phyloP scores from a whole-genome alignment of 2,888 invertebrate genomes.

The Clanis bilineata region DNA sequence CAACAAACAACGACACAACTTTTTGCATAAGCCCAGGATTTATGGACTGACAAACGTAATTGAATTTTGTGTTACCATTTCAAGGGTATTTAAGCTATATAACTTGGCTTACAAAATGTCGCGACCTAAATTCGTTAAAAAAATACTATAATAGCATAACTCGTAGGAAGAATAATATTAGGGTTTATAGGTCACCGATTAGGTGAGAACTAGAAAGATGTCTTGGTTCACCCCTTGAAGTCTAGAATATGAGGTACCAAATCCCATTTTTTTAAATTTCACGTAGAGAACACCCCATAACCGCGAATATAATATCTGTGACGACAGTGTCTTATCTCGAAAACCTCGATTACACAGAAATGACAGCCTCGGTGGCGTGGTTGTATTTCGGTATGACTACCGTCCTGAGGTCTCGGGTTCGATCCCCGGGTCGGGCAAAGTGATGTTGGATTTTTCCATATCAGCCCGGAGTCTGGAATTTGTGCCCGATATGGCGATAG shows the following conservation, averaged over 20 bases:
- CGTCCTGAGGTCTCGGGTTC: no score
- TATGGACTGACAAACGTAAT: constrained; percentile 44
- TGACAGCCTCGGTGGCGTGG: no score
- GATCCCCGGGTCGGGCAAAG: no score
- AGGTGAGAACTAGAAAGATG: not conserved
- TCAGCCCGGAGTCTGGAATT: no score
- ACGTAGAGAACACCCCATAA: no score
- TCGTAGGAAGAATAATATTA: not conserved
- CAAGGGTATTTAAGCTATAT: constrained; percentile 34
- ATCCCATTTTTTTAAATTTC: no score
- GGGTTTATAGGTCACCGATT: not conserved
- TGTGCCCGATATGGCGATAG: no score
- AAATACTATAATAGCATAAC: constrained; percentile 41
- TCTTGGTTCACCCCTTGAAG: not conserved
- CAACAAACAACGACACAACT: constrained; percentile 51
- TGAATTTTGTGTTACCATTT: constrained; percentile 40
- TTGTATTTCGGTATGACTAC: no score
- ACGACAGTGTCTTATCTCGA: no score
- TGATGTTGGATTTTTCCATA: no score
- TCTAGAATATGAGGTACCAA: not conserved
- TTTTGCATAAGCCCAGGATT: constrained; percentile 50
- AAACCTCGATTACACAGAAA: no score
- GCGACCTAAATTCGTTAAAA: constrained; percentile 46
- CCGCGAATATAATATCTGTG: no score
- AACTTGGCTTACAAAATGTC: constrained; percentile 35